Evolutionary conservation across 1,140 invertebrate genomes (phyloP).

Genomic region (Bombus cullumanus): DNA sequence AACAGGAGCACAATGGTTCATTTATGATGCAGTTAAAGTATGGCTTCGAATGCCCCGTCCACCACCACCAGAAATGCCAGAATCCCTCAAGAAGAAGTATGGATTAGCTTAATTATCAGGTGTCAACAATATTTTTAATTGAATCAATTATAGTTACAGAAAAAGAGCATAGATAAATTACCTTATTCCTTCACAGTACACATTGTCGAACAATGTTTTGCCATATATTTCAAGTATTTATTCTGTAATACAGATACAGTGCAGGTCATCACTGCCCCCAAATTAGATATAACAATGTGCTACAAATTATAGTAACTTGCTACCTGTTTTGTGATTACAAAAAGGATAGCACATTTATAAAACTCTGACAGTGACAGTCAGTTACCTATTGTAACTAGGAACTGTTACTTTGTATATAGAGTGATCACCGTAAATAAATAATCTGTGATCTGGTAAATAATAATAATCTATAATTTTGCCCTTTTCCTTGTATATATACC

Average conservation of each 20-base stretch:
- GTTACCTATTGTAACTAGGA: slow-evolving; percentile 59
- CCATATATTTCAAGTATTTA: slow-evolving; percentile 57
- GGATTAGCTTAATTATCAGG: slow-evolving; percentile 75
- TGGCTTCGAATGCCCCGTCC: slow-evolving; percentile 95
- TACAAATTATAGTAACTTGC: slow-evolving; percentile 39
- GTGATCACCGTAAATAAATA: slow-evolving; percentile 68
- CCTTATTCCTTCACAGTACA: slow-evolving; percentile 66
- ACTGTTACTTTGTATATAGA: slow-evolving; percentile 77
- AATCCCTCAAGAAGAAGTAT: slow-evolving; percentile 93
- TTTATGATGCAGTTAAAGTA: slow-evolving; percentile 99
- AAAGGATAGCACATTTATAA: slow-evolving; percentile 37
- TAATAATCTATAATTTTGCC: slow-evolving; percentile 1
- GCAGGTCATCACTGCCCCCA: slow-evolving; percentile 59
- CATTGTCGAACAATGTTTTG: slow-evolving; percentile 63
- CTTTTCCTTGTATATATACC: slow-evolving; percentile 15
- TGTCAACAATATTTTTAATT: slow-evolving; percentile 55
- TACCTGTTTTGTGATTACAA: slow-evolving; percentile 34
- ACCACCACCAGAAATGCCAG: slow-evolving; percentile 99
- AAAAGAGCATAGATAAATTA: slow-evolving; percentile 71
- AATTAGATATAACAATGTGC: slow-evolving; percentile 50
- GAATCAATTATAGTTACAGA: slow-evolving; percentile 64
- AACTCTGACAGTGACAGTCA: slow-evolving; percentile 53
- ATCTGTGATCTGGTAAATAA: slow-evolving; percentile 54
- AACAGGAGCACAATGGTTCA: slow-evolving; percentile 99
- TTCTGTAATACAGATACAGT: slow-evolving; percentile 57